phyloP scores from a whole-genome alignment of 2,888 invertebrate species.

The Smittia sp. region DNA sequence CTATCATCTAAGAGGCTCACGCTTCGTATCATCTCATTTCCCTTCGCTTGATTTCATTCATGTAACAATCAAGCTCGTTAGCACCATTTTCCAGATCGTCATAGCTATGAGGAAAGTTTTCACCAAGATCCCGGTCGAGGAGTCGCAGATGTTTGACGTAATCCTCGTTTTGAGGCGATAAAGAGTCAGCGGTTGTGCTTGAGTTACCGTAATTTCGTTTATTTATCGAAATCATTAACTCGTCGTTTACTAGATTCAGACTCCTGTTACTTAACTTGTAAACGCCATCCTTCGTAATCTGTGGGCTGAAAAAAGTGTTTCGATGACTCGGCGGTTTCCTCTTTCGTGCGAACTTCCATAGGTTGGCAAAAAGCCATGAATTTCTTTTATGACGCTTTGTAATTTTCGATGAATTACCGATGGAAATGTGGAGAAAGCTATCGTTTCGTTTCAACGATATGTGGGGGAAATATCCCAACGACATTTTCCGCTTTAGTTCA shows the following conservation, averaged over 20 bases:
- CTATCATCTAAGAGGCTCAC: background rate
- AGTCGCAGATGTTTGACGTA: background rate
- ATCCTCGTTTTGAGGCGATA: background rate
- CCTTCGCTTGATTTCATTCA: slow-evolving; percentile 36
- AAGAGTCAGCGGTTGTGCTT: background rate
- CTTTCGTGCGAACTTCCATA: background rate
- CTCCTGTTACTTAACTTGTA: background rate
- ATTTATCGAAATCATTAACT: slow-evolving; percentile 4
- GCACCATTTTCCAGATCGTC: slow-evolving; percentile 24
- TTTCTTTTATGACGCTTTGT: slow-evolving; percentile 9
- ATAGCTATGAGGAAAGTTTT: background rate
- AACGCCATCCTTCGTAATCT: background rate
- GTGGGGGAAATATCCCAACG: slow-evolving; percentile 20
- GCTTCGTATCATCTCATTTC: slow-evolving; percentile 6
- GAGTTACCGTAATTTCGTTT: background rate
- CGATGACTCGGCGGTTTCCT: background rate
- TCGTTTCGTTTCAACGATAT: slow-evolving; percentile 22
- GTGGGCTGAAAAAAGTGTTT: background rate
- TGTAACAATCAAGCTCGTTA: slow-evolving; percentile 33
- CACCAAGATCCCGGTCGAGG: background rate
- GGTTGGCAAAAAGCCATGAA: background rate
- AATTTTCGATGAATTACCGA: slow-evolving; percentile 26
- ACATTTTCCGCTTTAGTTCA: background rate
- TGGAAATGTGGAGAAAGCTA: slow-evolving; percentile 33
- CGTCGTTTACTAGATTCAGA: slow-evolving; percentile 25